These are phyloP conservation scores for Percopsis omiscomaycus DNA, from an alignment of 2,797 vertebrate species.

Conservation along the genomic window DNA sequence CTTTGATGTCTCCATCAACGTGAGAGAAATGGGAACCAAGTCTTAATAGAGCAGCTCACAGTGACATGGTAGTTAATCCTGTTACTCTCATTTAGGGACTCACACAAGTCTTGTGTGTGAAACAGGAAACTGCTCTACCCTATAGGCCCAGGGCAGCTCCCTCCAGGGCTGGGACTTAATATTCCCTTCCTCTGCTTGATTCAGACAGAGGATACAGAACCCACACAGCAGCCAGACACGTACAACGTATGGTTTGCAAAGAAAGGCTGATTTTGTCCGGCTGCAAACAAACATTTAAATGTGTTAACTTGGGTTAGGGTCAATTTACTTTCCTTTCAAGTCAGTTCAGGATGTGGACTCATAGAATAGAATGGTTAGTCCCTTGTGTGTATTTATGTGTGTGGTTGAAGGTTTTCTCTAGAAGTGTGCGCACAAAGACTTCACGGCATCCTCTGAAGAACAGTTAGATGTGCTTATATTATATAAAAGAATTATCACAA, in stretches of 20 bases:
- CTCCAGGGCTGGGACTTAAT: slow-evolving; percentile 48
- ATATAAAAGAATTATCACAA: too few relatives aligned
- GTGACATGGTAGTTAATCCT: slow-evolving; percentile 70
- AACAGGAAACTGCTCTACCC: slow-evolving; percentile 33
- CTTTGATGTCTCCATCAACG: slow-evolving; percentile 79
- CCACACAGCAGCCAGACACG: slow-evolving; percentile 15
- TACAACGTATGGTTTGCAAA: slow-evolving; percentile 22
- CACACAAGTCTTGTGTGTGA: slow-evolving; percentile 39
- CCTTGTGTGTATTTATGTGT: background rate
- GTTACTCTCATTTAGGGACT: slow-evolving; percentile 63
- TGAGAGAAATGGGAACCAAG: slow-evolving; percentile 43
- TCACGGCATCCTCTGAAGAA: too few relatives aligned
- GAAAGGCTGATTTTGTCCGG: slow-evolving; percentile 23
- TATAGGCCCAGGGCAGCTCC: slow-evolving; percentile 34
- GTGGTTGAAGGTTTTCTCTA: too few relatives aligned
- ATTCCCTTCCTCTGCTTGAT: slow-evolving; percentile 47
- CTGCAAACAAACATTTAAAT: background rate
- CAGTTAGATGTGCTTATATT: too few relatives aligned
- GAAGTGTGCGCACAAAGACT: too few relatives aligned
- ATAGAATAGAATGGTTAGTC: background rate
- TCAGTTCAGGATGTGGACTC: background rate
- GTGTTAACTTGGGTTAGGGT: slow-evolving; percentile 5
- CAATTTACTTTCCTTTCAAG: background rate
- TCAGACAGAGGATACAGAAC: slow-evolving; percentile 42
- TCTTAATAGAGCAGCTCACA: slow-evolving; percentile 70